Base-by-base conservation (phyloP, 1,140 invertebrate species). In the Phenacoccus solenopsis region DNA sequence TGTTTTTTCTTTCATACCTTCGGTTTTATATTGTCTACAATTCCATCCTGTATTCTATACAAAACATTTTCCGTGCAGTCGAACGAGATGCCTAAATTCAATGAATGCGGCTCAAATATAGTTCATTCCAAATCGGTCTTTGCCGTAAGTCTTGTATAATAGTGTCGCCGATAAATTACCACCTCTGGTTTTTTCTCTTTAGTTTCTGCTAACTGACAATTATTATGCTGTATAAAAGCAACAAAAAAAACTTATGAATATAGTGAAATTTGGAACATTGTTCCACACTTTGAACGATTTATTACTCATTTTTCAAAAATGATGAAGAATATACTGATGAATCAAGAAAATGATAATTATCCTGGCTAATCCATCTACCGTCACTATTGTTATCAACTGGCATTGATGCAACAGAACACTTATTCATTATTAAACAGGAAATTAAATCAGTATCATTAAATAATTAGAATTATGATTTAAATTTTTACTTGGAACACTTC, bases 81-180 rank as follows among this genome's bases (percentile, higher is more conserved):
- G 71, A 86, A 88, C 71, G 90, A 87, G 76, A 96, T 92, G 72
- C 92, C 91, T 81, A 95, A 94, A 79, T 94, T 94, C 71, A 94
- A 82, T 77, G 88, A 89, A 79, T 94, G 92, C 27, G 75, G 75
- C 38, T 71, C 90, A 84, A 94, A 93, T 79, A 88, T 85, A n/a
- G n/a, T 74, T 90, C 85, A 75, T 89, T 86, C 91, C 91, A 94
- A 24, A 90, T 83, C 81, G 90, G 86, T 24, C 88, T 88, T 75
- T 90, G 86, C 75, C 85, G 84, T 74, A 94, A 78, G 32, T 88
- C 85, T 77, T 89, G 86, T 71, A 94, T 82, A 69, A 93, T 83
- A 49, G 90, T 93, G 80, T 95, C 93, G 7, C 93, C 92, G 49
- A 94, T 84, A 76, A 94, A 91, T n/a, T 70, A 94, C 84, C 27